Evolutionary conservation across 2,888 invertebrate species (phyloP), one percentile per base, ranked within the genome.

Genomic region (Agrochola lychnidis): DNA sequence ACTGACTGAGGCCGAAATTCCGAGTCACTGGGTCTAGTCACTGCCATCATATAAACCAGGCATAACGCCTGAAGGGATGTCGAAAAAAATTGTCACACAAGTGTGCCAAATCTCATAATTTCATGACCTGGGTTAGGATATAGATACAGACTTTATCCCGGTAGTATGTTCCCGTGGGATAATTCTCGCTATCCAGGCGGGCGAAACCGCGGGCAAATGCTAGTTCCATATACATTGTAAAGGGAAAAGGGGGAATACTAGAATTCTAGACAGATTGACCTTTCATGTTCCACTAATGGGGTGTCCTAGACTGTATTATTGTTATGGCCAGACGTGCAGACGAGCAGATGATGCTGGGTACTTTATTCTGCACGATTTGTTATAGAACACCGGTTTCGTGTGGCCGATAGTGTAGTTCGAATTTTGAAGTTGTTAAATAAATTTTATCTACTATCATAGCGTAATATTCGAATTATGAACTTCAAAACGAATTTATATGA

Each of bases 261-360:
- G 64, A 73, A 78, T 67, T 70, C 68, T 82, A 89, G 78, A 85
- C 77, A 68, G 67, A 83, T 79, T 88, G 89, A 90, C 89, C 87
- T 90, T 90, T 90, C 88, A 79, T 84, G 86, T 84, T 74, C 25
- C 73, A 19, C 69, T 89, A 89, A 90, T 86, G 82, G 81, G 45
- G 61, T 63, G 64, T 62, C 70, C 83, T 80, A 84, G 87, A 88
- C 82, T 64, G 70, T 75, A 81, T 83, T 80, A 87, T 88, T 80
- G 87, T 85, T 87, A 85, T 85, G 69, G 66, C 70, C 73, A 56
- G 86, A 72, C 86, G 73, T 75, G 79, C 53, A 81, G 83, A 78
- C 79, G 76, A 14, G 30, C 25, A 68, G 76, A 73, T 57, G 61
- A 71, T 64, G 70, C 72, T 86, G 73, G 73, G 6, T 69, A 10